These are phyloP conservation scores for Meriones psammophilus DNA, from an alignment of 2,797 vertebrate species.

Conservation along the genomic window DNA sequence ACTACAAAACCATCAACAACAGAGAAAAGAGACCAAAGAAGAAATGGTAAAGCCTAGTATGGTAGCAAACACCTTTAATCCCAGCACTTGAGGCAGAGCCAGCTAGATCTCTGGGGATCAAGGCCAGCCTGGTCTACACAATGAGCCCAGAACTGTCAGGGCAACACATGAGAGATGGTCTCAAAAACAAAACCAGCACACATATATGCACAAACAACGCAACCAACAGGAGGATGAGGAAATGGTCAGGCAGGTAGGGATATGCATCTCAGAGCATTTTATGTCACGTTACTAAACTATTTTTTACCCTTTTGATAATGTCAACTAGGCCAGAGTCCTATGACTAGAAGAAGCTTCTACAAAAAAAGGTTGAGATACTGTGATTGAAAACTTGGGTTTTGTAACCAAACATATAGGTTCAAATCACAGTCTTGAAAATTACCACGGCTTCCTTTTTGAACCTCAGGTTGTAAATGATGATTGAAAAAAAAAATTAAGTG, in stretches of 20 bases:
- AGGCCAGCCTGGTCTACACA: not conserved
- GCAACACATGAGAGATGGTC: not conserved
- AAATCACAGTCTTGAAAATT: slow-evolving; percentile 60
- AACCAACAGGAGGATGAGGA: not conserved
- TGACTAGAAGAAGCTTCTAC: not conserved
- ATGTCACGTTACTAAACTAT: not conserved
- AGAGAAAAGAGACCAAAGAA: not conserved
- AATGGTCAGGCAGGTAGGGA: not conserved
- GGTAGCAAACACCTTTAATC: not conserved
- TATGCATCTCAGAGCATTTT: slow-evolving; percentile 35
- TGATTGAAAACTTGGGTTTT: not conserved
- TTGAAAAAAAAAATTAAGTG: slow-evolving; percentile 33
- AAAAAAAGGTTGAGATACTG: not conserved
- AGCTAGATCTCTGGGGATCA: not conserved
- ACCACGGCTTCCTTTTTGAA: slow-evolving; percentile 27
- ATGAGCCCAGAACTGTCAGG: not conserved
- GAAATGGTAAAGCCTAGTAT: not conserved
- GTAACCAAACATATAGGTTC: slow-evolving; percentile 19
- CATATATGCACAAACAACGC: not conserved
- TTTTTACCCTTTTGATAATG: slow-evolving; percentile 52
- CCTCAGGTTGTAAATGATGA: not conserved
- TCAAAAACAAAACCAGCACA: not conserved
- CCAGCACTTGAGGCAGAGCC: not conserved
- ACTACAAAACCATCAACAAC: not conserved
- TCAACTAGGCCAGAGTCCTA: slow-evolving; percentile 33